These are phyloP conservation scores for Equus przewalskii DNA, from an alignment of 2,113 vertebrate species.

Conservation along the genomic window DNA sequence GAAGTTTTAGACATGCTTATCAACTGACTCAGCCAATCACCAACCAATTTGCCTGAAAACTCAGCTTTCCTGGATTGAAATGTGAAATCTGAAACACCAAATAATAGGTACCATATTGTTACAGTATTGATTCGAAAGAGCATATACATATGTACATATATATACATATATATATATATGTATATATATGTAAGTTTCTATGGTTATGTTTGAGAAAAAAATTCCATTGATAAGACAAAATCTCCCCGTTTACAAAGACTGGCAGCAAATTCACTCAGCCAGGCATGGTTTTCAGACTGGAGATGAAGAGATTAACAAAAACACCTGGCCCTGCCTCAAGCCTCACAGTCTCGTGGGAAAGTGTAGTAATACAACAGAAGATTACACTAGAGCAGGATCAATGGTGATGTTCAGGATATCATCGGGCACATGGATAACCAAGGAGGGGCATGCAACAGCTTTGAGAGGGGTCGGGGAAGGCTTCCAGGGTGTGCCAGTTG, in stretches of 20 bases:
- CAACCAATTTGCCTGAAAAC: not conserved
- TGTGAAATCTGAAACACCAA: not conserved
- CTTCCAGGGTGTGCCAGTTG: not conserved
- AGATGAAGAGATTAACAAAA: not conserved
- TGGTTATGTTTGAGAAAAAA: not conserved
- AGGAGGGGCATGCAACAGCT: not conserved
- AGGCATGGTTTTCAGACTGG: not conserved
- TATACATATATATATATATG: not conserved
- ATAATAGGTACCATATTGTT: not conserved
- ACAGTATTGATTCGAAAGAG: not conserved
- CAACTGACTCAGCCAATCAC: not conserved
- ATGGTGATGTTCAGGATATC: not conserved
- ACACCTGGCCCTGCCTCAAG: not conserved
- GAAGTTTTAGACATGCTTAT: not conserved
- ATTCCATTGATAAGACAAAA: conserved; percentile 4
- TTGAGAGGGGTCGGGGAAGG: conserved; percentile 1
- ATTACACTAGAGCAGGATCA: not conserved
- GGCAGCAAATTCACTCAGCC: not conserved
- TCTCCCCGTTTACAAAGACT: not conserved
- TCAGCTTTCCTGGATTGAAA: not conserved
- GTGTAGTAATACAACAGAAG: not conserved
- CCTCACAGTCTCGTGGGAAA: not conserved
- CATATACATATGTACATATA: too few relatives aligned
- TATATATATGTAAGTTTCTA: not conserved
- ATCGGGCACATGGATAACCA: not conserved